Conservation (phyloP, 2,888 invertebrate species). For the Leucoma salicis region DNA sequence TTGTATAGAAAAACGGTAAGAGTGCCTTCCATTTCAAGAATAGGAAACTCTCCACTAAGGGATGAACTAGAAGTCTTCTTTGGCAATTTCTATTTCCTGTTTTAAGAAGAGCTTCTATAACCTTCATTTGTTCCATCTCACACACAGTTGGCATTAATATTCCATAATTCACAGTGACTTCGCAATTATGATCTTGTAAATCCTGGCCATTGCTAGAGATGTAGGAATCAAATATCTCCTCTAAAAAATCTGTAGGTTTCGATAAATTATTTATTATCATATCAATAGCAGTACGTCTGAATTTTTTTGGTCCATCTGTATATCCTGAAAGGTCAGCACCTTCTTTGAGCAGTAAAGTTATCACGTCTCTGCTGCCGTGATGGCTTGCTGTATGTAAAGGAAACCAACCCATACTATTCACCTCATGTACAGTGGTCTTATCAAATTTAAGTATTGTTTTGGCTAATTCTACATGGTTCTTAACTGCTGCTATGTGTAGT, state of each 20-base stretch:
- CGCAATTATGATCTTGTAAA: constrained; percentile 55
- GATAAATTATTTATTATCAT: constrained; percentile 75
- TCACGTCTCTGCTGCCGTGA: constrained; percentile 82
- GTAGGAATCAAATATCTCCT: constrained; percentile 76
- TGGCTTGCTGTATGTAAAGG: constrained; percentile 76
- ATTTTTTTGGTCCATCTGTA: constrained; percentile 64
- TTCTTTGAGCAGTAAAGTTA: constrained; percentile 61
- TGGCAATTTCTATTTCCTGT: constrained; percentile 76
- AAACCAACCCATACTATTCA: constrained; percentile 55
- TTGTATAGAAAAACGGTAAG: constrained; percentile 77
- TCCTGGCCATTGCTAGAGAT: constrained; percentile 70
- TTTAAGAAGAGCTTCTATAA: constrained; percentile 77
- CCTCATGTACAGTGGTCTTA: constrained; percentile 66
- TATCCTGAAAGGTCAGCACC: constrained; percentile 72
- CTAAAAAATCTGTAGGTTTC: constrained; percentile 77
- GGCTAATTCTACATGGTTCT: constrained; percentile 63
- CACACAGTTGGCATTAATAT: constrained; percentile 68
- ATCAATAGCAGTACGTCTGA: constrained; percentile 71
- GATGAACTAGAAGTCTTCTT: constrained; percentile 76
- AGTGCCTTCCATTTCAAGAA: constrained; percentile 81
- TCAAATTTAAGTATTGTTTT: constrained; percentile 61
- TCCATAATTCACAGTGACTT: constrained; percentile 75
- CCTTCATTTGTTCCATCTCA: constrained; percentile 79
- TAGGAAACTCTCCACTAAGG: constrained; percentile 80
- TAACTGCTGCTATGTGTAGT: constrained; percentile 70